Conservation (phyloP, 2,888 invertebrate genomes). For the Ormyrus pomaceus region DNA sequence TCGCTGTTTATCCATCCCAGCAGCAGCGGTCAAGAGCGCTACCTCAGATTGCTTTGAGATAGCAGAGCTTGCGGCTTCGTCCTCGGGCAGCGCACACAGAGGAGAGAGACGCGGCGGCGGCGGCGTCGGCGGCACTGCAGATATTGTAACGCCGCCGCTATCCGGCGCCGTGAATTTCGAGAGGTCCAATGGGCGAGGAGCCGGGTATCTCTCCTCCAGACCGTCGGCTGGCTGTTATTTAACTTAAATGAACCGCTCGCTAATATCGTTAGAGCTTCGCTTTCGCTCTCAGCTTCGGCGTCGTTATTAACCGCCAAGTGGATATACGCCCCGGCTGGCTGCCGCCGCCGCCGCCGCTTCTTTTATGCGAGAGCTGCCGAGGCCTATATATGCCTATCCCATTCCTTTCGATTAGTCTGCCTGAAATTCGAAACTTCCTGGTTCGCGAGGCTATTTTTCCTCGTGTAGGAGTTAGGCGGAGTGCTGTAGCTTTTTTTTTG, state of each 20-base stretch:
- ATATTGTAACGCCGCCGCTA: conserved; percentile 68
- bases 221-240: conserved; percentile 68
- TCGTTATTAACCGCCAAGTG: background rate
- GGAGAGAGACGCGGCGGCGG: too few species aligned
- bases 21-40: too few species aligned
- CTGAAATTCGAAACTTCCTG: background rate
- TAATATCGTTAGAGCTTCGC: conserved; percentile 69
- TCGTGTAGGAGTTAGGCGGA: too few species aligned
- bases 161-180: conserved; percentile 33
- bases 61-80: too few species aligned
- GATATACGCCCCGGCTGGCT: background rate
- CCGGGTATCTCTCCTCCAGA: background rate
- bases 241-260: conserved; percentile 74
- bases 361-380: too few species aligned
- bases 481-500: too few species aligned
- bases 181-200: conserved; percentile 51
- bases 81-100: too few species aligned
- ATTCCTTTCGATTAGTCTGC: conserved; percentile 14
- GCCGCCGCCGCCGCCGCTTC: too few species aligned
- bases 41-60: too few species aligned
- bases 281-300: background rate
- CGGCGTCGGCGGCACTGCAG: conserved; percentile 55
- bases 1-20: too few species aligned
- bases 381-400: background rate
- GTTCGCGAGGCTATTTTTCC: too few species aligned